phyloP scores from a whole-genome alignment of 2,113 vertebrate genomes.

The Hylia prasina region DNA sequence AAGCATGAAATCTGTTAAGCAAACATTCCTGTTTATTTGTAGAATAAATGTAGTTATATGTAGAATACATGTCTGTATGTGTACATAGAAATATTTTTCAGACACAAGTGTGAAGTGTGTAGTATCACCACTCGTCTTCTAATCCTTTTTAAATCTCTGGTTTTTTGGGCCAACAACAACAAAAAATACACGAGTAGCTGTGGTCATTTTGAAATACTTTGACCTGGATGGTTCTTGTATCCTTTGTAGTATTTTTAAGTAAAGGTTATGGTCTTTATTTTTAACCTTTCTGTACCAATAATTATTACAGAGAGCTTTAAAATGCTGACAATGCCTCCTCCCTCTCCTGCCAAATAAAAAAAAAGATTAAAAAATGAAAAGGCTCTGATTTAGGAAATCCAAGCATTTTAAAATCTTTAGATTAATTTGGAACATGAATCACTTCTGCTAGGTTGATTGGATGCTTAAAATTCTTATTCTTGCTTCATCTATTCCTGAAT shows the following conservation, averaged over 20 bases:
- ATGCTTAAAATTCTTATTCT: background rate
- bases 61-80: background rate
- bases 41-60: background rate
- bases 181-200: background rate
- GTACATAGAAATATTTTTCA: background rate
- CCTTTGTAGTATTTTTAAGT: background rate
- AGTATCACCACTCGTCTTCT: background rate
- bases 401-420: background rate
- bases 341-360: rapidly evolving
- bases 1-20: background rate
- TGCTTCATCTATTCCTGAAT: background rate
- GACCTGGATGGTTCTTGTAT: background rate
- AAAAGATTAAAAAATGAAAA: too few relatives aligned
- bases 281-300: background rate
- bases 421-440: background rate
- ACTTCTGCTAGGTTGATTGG: background rate
- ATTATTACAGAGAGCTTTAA: background rate
- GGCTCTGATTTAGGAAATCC: background rate
- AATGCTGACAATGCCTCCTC: background rate
- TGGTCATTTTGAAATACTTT: background rate
- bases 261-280: background rate
- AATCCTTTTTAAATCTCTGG: background rate
- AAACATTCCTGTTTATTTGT: background rate
- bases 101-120: background rate
- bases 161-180: background rate